Evolutionary conservation across 2,113 vertebrate species (phyloP), one percentile per base, ranked within the genome.

Genomic region (Poeciliopsis prolifica): DNA sequence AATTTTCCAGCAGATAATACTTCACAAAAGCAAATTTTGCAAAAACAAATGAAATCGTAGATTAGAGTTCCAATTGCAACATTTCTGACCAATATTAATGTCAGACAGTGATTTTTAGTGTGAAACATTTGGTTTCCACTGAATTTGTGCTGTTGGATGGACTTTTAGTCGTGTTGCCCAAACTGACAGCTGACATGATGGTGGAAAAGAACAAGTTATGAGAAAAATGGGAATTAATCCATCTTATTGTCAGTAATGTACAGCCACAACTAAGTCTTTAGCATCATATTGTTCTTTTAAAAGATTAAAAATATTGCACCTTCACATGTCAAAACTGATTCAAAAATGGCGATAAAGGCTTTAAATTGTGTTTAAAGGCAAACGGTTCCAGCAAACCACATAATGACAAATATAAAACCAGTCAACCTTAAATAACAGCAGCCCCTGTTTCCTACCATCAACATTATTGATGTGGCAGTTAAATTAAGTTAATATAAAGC

Each of bases 401-500:
- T 54, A 5, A 54, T 24, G 7, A 54, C 7, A 24, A 54, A 54
- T 19, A 54, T 54, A 24, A 54, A 54, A 54, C 22, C 17, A 54
- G 17, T 54, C 17, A 19, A 54, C 51, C 22, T 54, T 22, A 54
- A 22, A 54, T 24, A 54, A 19, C 17, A 65, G 15, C 62, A 75
- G 24, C 42, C 24, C 8, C 29, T 44, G 58, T 72, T 71, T 35
- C 44, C 22, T 54, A 70, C 72, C 26, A 15, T 69, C 8, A 24
- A 13, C 19, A 74, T 80, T 63, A 75, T 48, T 61, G 58, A 4
- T 17, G 9, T 2, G 0, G 42, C 60, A 29, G 9, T 72, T 62
- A 76, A 72, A 73, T 76, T 1, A 72, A 67, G 72, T 70, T 65
- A n/a, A 19, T 65, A 14, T 65, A 14, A 79, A 73, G 70, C 44